Evolutionary conservation across 92 coral and sea anemone genomes (phyloP).

Genomic region (Epizoanthus ramosus): DNA sequence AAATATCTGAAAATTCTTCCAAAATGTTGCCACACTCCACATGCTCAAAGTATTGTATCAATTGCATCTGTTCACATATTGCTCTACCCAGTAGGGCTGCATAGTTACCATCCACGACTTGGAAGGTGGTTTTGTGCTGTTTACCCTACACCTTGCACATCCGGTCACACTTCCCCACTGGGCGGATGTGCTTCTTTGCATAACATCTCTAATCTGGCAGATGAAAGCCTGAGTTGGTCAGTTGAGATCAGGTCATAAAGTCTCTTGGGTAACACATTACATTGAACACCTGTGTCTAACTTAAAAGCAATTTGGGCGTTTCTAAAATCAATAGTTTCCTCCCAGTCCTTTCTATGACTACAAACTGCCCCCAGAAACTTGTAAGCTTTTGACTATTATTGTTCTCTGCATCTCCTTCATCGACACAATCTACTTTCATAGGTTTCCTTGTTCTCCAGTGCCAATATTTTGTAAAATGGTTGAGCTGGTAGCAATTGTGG

Average conservation of each 20-base stretch:
- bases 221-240: slow-evolving; percentile 5
- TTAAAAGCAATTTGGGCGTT: slow-evolving; percentile 24
- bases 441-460: too few species aligned
- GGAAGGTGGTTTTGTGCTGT: slow-evolving; percentile 16
- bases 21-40: slow-evolving; percentile 20
- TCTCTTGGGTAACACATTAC: slow-evolving; percentile 38
- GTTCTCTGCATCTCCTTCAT: too few species aligned
- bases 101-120: slow-evolving; percentile 30
- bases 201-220: slow-evolving; percentile 30
- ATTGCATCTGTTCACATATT: slow-evolving; percentile 8
- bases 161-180: slow-evolving; percentile 26
- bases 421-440: too few species aligned
- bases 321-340: slow-evolving; percentile 17
- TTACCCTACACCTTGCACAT: slow-evolving; percentile 22
- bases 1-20: slow-evolving; percentile 49
- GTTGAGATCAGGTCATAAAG: slow-evolving; percentile 34
- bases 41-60: slow-evolving; percentile 17
- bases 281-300: slow-evolving; percentile 39
- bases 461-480: too few species aligned
- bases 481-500: too few species aligned
- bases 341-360: neutral
- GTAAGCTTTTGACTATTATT: too few species aligned
- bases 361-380: too few species aligned
- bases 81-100: slow-evolving; percentile 20
- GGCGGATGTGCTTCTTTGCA: slow-evolving; percentile 11